phyloP scores from a whole-genome alignment of 2,113 vertebrate species.

The Clarias magur region DNA sequence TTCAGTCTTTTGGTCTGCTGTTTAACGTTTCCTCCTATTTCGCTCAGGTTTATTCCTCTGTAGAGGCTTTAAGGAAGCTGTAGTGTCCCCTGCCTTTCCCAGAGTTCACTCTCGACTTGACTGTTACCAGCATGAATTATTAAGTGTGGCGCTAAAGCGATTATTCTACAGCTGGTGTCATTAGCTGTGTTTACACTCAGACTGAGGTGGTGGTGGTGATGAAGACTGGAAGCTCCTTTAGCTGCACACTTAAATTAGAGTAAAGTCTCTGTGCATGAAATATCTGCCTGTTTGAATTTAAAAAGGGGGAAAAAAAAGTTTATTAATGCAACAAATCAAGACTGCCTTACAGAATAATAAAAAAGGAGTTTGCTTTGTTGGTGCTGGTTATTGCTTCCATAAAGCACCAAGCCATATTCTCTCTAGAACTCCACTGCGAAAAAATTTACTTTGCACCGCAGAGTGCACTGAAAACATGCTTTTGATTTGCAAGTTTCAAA shows the following conservation, averaged over 20 bases:
- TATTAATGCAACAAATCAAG: background rate
- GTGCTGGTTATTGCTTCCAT: too few species aligned
- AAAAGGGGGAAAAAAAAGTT: background rate
- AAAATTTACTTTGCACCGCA: too few species aligned
- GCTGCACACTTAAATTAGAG: background rate
- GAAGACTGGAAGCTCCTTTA: too few species aligned
- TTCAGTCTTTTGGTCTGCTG: background rate
- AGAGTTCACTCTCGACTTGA: background rate
- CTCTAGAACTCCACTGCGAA: too few species aligned
- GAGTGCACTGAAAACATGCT: too few species aligned
- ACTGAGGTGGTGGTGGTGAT: background rate
- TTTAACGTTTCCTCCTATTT: background rate
- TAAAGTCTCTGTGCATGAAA: background rate
- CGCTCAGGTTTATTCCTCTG: background rate
- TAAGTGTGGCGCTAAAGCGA: background rate
- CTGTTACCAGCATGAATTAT: background rate
- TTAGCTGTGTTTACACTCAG: background rate
- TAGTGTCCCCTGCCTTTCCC: background rate
- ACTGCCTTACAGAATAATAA: background rate
- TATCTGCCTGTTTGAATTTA: background rate
- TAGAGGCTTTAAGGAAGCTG: background rate
- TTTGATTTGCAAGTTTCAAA: background rate
- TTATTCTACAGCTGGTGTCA: background rate
- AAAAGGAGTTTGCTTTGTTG: too few species aligned
- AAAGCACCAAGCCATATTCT: too few species aligned